These are phyloP conservation scores for Neodontobutis hainanensis DNA, from an alignment of 2,113 vertebrate species.

Conservation along the genomic window DNA sequence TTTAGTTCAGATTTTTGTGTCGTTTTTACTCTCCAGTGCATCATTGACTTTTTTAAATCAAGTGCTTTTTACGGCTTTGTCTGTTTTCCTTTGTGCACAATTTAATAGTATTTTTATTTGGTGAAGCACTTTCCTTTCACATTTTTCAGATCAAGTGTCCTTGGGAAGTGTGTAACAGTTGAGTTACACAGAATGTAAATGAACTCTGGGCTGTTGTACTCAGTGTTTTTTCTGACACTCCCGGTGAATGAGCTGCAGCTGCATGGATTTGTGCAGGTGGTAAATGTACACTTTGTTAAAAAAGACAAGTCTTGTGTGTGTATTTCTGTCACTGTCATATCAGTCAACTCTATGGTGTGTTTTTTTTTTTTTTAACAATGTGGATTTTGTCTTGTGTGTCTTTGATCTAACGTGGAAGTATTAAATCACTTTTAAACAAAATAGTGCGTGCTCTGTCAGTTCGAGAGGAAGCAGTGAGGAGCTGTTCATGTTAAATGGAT, in stretches of 20 bases:
- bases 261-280: constrained; percentile 55
- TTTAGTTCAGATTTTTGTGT: not conserved
- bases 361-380: constrained; percentile 44
- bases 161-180: constrained; percentile 61
- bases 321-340: constrained; percentile 22
- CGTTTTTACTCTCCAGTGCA: not conserved
- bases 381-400: constrained; percentile 52
- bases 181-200: constrained; percentile 62
- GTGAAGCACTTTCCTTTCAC: constrained; percentile 49
- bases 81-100: constrained; percentile 21
- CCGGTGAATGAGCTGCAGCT: constrained; percentile 37
- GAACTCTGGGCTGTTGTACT: constrained; percentile 34
- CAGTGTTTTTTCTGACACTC: constrained; percentile 34
- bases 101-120: constrained; percentile 23
- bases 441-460: constrained; percentile 8
- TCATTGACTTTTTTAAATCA: not conserved
- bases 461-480: constrained; percentile 11
- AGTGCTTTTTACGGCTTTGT: not conserved
- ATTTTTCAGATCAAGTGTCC: constrained; percentile 69
- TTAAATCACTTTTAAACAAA: constrained; percentile 30
- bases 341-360: constrained; percentile 33
- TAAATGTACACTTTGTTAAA: constrained; percentile 43
- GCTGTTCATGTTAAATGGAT: constrained; percentile 29
- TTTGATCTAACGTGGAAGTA: constrained; percentile 46
- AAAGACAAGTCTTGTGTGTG: constrained; percentile 22